Evolutionary conservation across 2,113 vertebrate genomes (phyloP).

Genomic region (Chrysemys picta): DNA sequence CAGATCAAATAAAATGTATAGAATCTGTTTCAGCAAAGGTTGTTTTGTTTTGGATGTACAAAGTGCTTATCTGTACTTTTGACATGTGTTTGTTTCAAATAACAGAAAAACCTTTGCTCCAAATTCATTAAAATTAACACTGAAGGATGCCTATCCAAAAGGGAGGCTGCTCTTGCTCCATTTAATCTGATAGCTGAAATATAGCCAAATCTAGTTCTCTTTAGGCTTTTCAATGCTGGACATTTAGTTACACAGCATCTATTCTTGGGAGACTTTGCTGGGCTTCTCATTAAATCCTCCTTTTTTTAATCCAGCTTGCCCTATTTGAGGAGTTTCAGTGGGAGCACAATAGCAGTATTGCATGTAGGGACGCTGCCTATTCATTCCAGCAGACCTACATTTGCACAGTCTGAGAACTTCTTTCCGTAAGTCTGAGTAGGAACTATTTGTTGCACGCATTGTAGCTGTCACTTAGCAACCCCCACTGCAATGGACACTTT

Average conservation of each 20-base stretch:
- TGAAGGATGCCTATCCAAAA: background rate
- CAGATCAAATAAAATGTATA: background rate
- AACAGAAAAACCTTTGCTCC: background rate
- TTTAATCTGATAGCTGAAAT: background rate
- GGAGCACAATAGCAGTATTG: constrained; percentile 74
- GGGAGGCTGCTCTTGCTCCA: background rate
- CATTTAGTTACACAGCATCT: background rate
- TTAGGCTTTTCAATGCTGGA: background rate
- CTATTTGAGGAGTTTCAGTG: background rate
- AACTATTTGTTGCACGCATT: constrained; percentile 36
- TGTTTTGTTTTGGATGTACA: background rate
- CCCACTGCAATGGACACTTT: constrained; percentile 23
- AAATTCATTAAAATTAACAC: background rate
- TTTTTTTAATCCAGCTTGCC: background rate
- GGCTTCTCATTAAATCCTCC: background rate
- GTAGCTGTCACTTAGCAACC: constrained; percentile 78
- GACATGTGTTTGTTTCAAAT: background rate
- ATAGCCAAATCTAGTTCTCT: background rate
- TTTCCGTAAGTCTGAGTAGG: constrained; percentile 67
- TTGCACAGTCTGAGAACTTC: constrained; percentile 67
- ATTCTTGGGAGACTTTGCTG: background rate
- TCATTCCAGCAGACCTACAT: constrained; percentile 49
- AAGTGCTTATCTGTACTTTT: background rate
- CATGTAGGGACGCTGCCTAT: constrained; percentile 54
- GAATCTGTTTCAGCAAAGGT: background rate